Evolutionary conservation across 2,797 vertebrate genomes (phyloP).

Genomic region (Enteromius afrohamiltoni): DNA sequence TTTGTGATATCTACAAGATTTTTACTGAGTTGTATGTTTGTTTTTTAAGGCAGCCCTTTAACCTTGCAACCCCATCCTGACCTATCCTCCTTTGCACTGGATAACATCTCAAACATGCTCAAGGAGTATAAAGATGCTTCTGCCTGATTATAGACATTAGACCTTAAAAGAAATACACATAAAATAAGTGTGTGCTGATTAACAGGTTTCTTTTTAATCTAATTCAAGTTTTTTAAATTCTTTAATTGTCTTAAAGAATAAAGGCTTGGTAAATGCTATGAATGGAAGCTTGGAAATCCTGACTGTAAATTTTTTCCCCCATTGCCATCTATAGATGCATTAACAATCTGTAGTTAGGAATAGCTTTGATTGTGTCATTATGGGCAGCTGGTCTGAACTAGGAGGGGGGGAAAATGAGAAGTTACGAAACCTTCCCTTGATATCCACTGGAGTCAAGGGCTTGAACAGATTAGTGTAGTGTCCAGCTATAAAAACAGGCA

Average conservation of each 20-base stretch:
- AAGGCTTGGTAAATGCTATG: not conserved
- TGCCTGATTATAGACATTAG: constrained; percentile 30
- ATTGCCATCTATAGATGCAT: constrained; percentile 38
- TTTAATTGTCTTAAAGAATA: not conserved
- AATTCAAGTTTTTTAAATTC: not conserved
- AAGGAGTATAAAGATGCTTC: constrained; percentile 33
- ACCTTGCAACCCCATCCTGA: constrained; percentile 7
- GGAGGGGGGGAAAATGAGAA: constrained; percentile 3
- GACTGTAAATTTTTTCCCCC: constrained; percentile 32
- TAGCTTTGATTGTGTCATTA: constrained; percentile 45
- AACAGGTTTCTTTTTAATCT: not conserved
- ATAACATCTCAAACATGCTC: constrained; percentile 16
- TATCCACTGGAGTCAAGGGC: constrained; percentile 68
- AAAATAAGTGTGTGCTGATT: not conserved
- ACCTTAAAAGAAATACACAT: not conserved
- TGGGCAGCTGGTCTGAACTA: constrained; percentile 19
- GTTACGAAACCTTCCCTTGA: constrained; percentile 49
- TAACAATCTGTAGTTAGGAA: constrained; percentile 29
- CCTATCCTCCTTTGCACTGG: not conserved
- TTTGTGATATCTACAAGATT: constrained; percentile 17
- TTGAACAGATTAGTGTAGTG: constrained; percentile 70
- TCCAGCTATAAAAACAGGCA: constrained; percentile 87
- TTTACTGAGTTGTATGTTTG: constrained; percentile 26
- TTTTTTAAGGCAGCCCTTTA: constrained; percentile 40
- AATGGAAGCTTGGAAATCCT: not conserved